Conservation (phyloP, 2,888 invertebrate species). For the Ochropacha duplaris region DNA sequence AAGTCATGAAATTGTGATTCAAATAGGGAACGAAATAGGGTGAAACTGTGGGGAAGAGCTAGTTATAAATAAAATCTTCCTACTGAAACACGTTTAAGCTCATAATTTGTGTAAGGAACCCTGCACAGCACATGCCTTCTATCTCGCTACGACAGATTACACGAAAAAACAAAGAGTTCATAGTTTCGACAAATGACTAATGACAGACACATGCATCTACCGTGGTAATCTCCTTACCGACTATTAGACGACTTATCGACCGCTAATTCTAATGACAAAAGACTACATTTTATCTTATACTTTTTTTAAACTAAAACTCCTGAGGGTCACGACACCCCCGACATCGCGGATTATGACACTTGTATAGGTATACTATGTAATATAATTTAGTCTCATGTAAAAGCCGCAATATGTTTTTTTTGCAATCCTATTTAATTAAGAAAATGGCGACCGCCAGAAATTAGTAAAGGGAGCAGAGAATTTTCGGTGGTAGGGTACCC, state of each 20-base stretch:
- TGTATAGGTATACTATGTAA: too few species aligned
- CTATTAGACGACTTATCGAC: slow-evolving; percentile 16
- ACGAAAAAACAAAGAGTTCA: slow-evolving; percentile 18
- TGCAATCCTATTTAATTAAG: slow-evolving; percentile 11
- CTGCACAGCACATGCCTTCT: not conserved
- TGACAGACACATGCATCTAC: slow-evolving; percentile 14
- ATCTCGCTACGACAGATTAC: not conserved
- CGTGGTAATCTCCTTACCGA: slow-evolving; percentile 10
- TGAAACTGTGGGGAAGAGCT: too few species aligned
- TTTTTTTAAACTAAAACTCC: too few species aligned
- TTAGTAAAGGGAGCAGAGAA: slow-evolving; percentile 46
- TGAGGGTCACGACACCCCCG: too few species aligned
- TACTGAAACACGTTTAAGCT: not conserved
- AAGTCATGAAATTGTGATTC: too few species aligned
- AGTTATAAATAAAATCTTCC: not conserved
- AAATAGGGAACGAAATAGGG: too few species aligned
- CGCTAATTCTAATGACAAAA: slow-evolving; percentile 17
- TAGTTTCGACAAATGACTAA: slow-evolving; percentile 29
- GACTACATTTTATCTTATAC: slow-evolving; percentile 11
- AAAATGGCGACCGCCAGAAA: slow-evolving; percentile 34
- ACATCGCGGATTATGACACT: too few species aligned
- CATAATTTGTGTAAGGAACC: not conserved
- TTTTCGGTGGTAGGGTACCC: slow-evolving; percentile 18
- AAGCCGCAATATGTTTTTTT: not conserved
- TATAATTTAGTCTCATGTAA: not conserved